Percentiles rank a stretch among this genome's conserved stretches.
Evolutionary conservation across 2,797 vertebrate species (phyloP).

Genomic region (Borostomias antarcticus): DNA sequence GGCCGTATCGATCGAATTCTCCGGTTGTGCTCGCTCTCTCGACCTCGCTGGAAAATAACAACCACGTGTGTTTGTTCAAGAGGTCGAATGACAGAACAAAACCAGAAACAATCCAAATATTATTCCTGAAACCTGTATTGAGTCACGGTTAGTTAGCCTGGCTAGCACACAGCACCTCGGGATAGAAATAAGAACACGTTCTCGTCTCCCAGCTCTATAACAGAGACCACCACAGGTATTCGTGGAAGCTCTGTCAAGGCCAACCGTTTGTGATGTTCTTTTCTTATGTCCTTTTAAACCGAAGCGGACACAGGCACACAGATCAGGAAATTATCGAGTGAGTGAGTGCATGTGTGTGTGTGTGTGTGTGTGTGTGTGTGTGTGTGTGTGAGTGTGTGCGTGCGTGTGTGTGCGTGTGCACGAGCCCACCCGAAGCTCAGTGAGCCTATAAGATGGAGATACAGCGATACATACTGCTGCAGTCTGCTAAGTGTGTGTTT

Average conservation of each 20-base stretch:
- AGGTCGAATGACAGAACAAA: constrained; percentile 17
- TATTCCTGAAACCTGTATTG: constrained; percentile 22
- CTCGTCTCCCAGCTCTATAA: neutral
- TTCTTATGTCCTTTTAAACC: no score
- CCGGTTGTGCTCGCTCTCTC: neutral
- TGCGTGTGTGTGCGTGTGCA: constrained; percentile 16
- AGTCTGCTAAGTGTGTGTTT: neutral
- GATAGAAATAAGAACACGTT: constrained; percentile 17
- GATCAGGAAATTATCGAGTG: neutral
- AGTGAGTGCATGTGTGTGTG: neutral
- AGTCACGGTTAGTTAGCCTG: constrained; percentile 14
- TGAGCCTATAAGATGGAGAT: no score
- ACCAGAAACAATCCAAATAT: constrained; percentile 19
- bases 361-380: constrained; percentile 3
- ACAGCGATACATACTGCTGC: no score
- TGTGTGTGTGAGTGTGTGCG: constrained; percentile 23
- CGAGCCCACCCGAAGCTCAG: no score
- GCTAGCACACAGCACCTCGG: constrained; percentile 16
- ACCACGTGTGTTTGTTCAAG: constrained; percentile 17
- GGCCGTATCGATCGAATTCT: neutral
- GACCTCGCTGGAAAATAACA: constrained; percentile 13
- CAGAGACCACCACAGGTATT: neutral
- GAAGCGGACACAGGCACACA: no score
- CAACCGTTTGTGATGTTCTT: no score
- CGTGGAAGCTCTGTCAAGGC: neutral